Conservation (phyloP, 2,113 vertebrate species). For the Hippotragus niger region DNA sequence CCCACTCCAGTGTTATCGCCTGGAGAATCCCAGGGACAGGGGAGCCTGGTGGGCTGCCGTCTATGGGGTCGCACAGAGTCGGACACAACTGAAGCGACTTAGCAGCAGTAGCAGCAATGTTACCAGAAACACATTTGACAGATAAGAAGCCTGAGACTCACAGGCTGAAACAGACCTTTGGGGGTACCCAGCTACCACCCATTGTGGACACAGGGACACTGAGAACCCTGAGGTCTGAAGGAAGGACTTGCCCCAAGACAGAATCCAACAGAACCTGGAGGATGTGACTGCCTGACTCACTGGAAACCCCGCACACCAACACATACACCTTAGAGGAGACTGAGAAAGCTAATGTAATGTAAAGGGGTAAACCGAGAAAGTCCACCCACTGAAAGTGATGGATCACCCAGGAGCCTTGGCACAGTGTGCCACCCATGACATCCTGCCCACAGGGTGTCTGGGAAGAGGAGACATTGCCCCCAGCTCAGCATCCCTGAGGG, state of each 20-base stretch:
- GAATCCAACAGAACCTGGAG: not conserved
- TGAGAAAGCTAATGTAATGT: not conserved
- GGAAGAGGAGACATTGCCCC: not conserved
- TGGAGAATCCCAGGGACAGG: no score
- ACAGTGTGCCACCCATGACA: fast-evolving
- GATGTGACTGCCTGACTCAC: not conserved
- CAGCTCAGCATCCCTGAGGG: not conserved
- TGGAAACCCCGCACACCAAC: not conserved
- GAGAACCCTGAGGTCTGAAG: not conserved
- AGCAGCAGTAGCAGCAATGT: not conserved
- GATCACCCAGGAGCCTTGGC: not conserved
- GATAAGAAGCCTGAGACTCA: not conserved
- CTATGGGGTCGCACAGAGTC: no score
- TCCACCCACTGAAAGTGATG: fast-evolving
- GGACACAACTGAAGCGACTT: no score
- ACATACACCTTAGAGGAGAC: not conserved
- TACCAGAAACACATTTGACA: not conserved
- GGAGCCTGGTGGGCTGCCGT: no score
- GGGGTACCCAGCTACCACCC: not conserved
- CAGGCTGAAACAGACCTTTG: not conserved
- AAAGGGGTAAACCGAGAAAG: not conserved
- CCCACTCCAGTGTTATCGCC: no score
- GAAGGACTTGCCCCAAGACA: not conserved
- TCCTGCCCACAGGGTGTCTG: not conserved
- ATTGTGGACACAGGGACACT: fast-evolving